Percentiles rank a stretch among this genome's conserved stretches.
Conservation (phyloP, 1,140 invertebrate species). For the Oedothorax gibbosus region DNA sequence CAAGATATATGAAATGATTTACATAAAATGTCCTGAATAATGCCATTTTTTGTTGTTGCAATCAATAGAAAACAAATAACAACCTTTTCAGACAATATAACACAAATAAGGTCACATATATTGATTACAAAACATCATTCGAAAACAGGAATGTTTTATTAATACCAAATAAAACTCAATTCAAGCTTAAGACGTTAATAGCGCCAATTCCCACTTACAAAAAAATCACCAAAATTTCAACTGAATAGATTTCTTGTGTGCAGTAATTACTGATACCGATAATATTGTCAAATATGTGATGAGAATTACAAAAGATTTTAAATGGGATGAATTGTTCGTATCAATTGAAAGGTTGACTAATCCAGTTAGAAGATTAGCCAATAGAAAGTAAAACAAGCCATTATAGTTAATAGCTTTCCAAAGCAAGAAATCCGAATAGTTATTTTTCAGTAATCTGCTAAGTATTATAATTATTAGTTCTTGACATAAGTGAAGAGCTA, state of each 20-base stretch:
- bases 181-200: background rate
- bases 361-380: constrained; percentile 84
- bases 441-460: constrained; percentile 8
- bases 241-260: background rate
- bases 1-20: too few relatives aligned
- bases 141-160: too few relatives aligned
- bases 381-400: constrained; percentile 81
- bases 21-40: too few relatives aligned
- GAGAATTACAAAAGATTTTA: constrained; percentile 22
- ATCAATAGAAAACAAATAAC: too few relatives aligned
- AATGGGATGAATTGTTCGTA: constrained; percentile 67
- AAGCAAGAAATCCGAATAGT: constrained; percentile 60
- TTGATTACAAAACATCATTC: too few relatives aligned
- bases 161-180: too few relatives aligned
- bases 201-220: background rate
- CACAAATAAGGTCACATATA: too few relatives aligned
- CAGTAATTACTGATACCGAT: background rate
- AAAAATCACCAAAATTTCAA: constrained; percentile 27
- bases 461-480: background rate
- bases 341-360: constrained; percentile 78
- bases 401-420: constrained; percentile 79
- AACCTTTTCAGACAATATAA: too few relatives aligned
- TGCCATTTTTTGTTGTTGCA: too few relatives aligned
- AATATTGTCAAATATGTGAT: constrained; percentile 17
- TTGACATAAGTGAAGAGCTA: constrained; percentile 29